phyloP scores from a whole-genome alignment of 2,888 invertebrate genomes.

The Endomychus coccineus region DNA sequence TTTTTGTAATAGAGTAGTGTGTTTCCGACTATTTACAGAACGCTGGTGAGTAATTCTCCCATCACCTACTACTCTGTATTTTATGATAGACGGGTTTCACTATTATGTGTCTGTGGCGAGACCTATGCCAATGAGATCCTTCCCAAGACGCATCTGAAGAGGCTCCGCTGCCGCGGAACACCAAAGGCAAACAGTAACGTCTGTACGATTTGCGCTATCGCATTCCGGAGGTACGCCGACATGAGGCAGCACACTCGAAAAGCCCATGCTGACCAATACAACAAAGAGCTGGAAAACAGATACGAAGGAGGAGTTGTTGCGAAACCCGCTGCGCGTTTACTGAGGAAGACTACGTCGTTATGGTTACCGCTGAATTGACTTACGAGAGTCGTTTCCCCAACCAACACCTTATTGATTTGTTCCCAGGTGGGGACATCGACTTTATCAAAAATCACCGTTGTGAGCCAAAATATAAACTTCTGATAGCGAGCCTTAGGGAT shows the following conservation, averaged over 20 bases:
- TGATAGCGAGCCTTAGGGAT: background rate
- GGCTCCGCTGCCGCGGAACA: background rate
- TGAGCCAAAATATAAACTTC: background rate
- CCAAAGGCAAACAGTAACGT: background rate
- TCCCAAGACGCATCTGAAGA: constrained; percentile 1
- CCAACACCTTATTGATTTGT: background rate
- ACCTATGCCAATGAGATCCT: too few relatives aligned
- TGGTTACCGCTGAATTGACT: constrained; percentile 2
- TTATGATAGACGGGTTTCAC: too few relatives aligned
- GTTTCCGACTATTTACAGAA: too few relatives aligned
- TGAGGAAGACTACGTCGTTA: constrained; percentile 5
- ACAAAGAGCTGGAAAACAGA: constrained; percentile 4
- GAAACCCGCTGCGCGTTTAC: background rate
- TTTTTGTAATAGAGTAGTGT: too few relatives aligned
- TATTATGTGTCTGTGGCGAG: too few relatives aligned
- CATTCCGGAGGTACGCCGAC: background rate
- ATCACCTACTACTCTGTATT: too few relatives aligned
- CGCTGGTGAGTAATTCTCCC: too few relatives aligned
- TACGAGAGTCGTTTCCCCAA: constrained; percentile 3
- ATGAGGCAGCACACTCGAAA: constrained; percentile 1
- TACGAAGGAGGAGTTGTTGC: background rate
- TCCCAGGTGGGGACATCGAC: background rate
- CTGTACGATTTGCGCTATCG: background rate
- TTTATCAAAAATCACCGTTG: constrained; percentile 2
- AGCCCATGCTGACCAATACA: background rate